These are phyloP conservation scores for Baronia brevicornis DNA, from an alignment of 2,888 invertebrate genomes.

Conservation along the genomic window DNA sequence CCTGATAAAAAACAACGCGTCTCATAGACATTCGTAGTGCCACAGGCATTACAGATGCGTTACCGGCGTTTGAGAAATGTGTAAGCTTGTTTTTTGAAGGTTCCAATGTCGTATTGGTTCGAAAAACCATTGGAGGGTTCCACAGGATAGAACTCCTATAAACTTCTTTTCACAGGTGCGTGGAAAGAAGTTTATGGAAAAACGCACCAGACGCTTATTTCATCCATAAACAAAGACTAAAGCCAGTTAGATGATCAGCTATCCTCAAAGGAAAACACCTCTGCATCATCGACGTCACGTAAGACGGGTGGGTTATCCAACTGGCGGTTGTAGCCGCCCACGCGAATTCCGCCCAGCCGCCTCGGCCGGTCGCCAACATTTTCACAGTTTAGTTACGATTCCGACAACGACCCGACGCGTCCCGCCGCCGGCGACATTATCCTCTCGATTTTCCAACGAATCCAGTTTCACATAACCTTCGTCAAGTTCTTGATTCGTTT, in stretches of 20 bases:
- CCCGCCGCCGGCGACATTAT: conserved; percentile 68
- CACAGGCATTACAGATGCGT: too few species aligned
- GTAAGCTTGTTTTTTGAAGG: too few species aligned
- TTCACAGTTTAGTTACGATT: conserved; percentile 76
- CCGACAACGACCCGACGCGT: conserved; percentile 76
- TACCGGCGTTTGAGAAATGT: too few species aligned
- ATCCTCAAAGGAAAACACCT: conserved; percentile 73
- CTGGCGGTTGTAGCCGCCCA: conserved; percentile 57
- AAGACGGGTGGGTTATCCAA: conserved; percentile 62
- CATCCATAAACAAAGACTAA: too few species aligned
- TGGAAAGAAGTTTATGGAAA: too few species aligned
- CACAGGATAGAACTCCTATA: too few species aligned
- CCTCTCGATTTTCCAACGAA: conserved; percentile 60
- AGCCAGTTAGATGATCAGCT: conserved; percentile 50
- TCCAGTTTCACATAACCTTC: conserved; percentile 52
- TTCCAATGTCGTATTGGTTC: too few species aligned
- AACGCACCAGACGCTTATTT: too few species aligned
- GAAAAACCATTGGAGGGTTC: too few species aligned
- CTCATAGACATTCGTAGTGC: too few species aligned
- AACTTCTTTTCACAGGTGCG: too few species aligned
- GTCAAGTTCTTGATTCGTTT: conserved; percentile 53
- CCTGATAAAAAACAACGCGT: too few species aligned
- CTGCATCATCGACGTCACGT: conserved; percentile 60
- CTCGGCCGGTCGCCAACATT: conserved; percentile 67
- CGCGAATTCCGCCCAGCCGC: conserved; percentile 64